Evolutionary conservation across 2,113 vertebrate genomes (phyloP), one percentile per base, ranked within the genome.

Genomic region (Hippocampus comes): DNA sequence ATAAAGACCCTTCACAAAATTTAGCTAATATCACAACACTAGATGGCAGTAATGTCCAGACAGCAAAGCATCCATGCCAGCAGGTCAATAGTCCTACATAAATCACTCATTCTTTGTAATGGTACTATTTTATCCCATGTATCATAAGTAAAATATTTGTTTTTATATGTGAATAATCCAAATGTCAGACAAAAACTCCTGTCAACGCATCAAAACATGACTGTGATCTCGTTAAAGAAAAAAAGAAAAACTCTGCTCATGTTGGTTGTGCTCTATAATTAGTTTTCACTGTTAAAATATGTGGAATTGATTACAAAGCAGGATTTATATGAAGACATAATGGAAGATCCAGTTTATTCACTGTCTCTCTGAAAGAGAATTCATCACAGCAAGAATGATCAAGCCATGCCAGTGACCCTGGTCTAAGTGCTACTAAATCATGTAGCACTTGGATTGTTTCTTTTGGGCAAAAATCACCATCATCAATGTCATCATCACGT

Each of bases 21-120:
- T 3, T 34, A 42, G 74, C 53, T 74, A 0, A 78, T 63, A 5
- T 76, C 73, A 63, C 2, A 78, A 75, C 92, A 93, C 88, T 90
- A 93, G 92, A 87, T 91, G 92, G 91, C 91, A 87, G 88, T 82
- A 87, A 78, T 77, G 41, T 72, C 77, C 65, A 76, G 8, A 77
- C 9, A 75, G 20, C 75, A 70, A 43, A 73, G 71, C 61, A 48
- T 25, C n/a, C 18, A 21, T 60, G 60, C 53, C 67, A 76, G 55
- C 51, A 67, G 70, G n/a, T 43, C 20, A 46, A 43, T n/a, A 18
- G 18, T 27, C 43, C 27, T 15, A 23, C 15, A 6, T 43, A 46
- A 23, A 65, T 17, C 14, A 17, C 18, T 66, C 17, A 27, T 1
- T 63, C 18, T 63, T 11, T 42, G 9, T 63, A 38, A 30, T 53